phyloP scores from a whole-genome alignment of 2,888 invertebrate species.

The Phortica okadai region DNA sequence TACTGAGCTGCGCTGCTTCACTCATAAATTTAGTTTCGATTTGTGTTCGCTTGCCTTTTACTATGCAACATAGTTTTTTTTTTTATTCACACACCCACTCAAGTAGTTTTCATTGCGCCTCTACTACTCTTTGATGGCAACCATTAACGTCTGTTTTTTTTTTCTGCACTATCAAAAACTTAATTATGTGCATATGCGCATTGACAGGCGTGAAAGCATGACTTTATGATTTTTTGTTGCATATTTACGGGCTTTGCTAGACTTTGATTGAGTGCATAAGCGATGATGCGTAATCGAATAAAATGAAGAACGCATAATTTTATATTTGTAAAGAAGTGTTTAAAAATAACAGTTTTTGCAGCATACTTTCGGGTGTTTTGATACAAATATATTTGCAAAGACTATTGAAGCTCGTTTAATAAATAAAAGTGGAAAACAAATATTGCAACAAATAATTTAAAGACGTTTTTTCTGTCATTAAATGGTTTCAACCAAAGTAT shows the following conservation, averaged over 20 bases:
- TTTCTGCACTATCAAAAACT: constrained; percentile 58
- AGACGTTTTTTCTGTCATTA: background rate
- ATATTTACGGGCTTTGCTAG: constrained; percentile 45
- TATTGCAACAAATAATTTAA: too few relatives aligned
- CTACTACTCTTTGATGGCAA: constrained; percentile 37
- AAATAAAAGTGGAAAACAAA: too few relatives aligned
- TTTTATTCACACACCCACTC: background rate
- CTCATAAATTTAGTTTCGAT: constrained; percentile 69
- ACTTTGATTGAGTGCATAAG: background rate
- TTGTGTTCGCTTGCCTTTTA: constrained; percentile 50
- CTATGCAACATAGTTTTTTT: background rate
- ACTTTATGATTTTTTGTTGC: constrained; percentile 39
- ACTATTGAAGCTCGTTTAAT: too few relatives aligned
- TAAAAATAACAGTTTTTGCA: too few relatives aligned
- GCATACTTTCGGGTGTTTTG: too few relatives aligned
- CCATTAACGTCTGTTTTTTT: constrained; percentile 61
- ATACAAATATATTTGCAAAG: too few relatives aligned
- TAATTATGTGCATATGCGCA: constrained; percentile 55
- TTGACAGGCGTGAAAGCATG: constrained; percentile 36
- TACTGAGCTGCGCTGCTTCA: constrained; percentile 35
- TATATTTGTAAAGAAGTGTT: too few relatives aligned
- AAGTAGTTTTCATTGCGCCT: constrained; percentile 38
- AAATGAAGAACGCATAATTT: background rate
- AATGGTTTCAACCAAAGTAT: background rate
- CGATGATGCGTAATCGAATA: background rate